Conservation (phyloP, 2,888 invertebrate genomes). For the Tenthredo amoena region DNA sequence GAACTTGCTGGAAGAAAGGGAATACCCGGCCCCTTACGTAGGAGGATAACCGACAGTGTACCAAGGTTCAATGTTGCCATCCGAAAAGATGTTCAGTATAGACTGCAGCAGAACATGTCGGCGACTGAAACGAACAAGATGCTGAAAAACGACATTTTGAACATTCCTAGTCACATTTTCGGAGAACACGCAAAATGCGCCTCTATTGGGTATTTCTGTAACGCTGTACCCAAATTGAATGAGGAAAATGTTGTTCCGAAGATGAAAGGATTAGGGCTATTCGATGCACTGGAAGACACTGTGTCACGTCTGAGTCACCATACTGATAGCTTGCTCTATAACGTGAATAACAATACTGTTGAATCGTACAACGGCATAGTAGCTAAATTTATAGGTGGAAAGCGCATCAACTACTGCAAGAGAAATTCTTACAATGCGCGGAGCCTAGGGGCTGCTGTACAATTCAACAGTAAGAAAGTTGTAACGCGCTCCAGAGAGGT, state of each 20-base stretch:
- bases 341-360: no score
- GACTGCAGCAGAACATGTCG: no score
- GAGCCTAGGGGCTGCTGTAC: slow-evolving; percentile 38
- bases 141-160: slow-evolving; percentile 45
- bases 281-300: no score
- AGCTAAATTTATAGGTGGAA: slow-evolving; percentile 55
- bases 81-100: no score
- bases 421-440: slow-evolving; percentile 49
- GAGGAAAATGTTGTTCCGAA: slow-evolving; percentile 48
- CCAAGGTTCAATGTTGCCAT: no score
- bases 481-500: background rate
- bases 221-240: slow-evolving; percentile 37
- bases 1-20: background rate
- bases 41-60: no score
- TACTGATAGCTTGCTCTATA: no score
- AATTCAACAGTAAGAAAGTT: slow-evolving; percentile 35
- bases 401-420: slow-evolving; percentile 49
- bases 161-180: slow-evolving; percentile 48
- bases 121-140: no score
- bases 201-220: slow-evolving; percentile 52
- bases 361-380: slow-evolving; percentile 51
- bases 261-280: slow-evolving; percentile 1
- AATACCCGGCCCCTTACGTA: background rate
- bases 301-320: no score
- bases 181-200: slow-evolving; percentile 47